phyloP scores from a whole-genome alignment of 2,113 vertebrate genomes.

The Hypocryptadius cinnamomeus region DNA sequence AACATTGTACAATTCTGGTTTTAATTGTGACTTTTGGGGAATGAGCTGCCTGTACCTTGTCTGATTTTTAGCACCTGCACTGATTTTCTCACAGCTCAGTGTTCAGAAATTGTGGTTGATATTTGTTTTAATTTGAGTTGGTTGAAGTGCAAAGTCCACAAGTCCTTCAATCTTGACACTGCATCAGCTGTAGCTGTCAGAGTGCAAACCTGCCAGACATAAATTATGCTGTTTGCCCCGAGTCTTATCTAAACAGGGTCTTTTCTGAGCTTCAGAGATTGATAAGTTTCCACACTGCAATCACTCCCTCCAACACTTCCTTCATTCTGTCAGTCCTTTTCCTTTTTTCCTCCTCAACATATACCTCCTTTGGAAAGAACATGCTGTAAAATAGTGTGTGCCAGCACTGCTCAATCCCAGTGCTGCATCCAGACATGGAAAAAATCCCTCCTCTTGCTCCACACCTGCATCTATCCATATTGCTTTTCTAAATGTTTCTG shows the following conservation, averaged over 20 bases:
- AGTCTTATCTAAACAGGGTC: conserved; percentile 21
- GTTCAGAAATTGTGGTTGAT: background rate
- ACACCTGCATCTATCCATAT: background rate
- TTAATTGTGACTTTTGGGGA: background rate
- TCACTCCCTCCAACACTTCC: background rate
- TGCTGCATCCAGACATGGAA: background rate
- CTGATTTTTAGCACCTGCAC: background rate
- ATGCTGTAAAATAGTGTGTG: background rate
- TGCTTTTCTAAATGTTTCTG: background rate
- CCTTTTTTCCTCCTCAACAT: background rate
- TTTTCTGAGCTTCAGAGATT: background rate
- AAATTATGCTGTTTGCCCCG: conserved; percentile 22
- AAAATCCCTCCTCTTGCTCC: background rate
- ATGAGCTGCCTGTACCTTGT: background rate
- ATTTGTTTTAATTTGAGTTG: background rate
- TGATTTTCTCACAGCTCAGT: background rate
- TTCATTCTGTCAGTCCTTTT: background rate
- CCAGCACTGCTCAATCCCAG: background rate
- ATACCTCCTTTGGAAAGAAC: background rate
- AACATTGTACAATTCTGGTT: background rate
- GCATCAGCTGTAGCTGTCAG: conserved; percentile 10
- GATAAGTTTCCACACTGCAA: background rate
- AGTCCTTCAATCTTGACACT: background rate
- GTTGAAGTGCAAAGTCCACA: background rate
- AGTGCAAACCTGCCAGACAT: background rate